Evolutionary conservation across 2,888 invertebrate species (phyloP), one percentile per base, ranked within the genome.

Genomic region (Escarpia spicata): DNA sequence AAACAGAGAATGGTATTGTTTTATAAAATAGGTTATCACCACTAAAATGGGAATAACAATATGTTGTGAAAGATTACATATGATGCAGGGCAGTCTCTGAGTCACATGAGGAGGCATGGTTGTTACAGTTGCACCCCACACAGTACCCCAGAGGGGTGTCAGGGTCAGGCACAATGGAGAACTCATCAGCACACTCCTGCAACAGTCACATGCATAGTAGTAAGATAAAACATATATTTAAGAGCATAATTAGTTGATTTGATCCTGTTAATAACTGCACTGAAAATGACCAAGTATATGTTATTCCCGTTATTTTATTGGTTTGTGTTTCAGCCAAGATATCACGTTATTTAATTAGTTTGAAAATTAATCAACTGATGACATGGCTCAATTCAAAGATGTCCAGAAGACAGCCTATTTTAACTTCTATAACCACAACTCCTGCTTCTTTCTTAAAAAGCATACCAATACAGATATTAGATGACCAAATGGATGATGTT

Each of bases 111-210:
- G 95, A 94, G 43, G 96, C 96, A 94, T 97, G 97, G 75, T 97
- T 97, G 95, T 97, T 98, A 96, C 99, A 99, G 3, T 98, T 98
- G 95, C 99, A 99, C 58, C 96, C 97, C 93, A 95, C 94, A 95
- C 96, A 96, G 37, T 95, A 94, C 3, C 95, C 95, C 2, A 94
- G 93, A n/a, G 94, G 94, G n/a, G 94, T 94, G 15, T 94, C 93
- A 3, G 94, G 93, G 58, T 95, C 95, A 2, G 95, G 94, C 3
- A 95, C 95, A n/a, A 95, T 93, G 8, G 95, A 94, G 93, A 95
- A 96, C 4, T 92, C 93, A 15, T 75, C 43, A 15, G 95, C 95
- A 95, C 96, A 96, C 37, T 93, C 31, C 93, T 93, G 58, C 75
- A 75, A 75, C 52, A 52, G 52, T 52, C 9, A 52, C 52, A 12